phyloP scores from a whole-genome alignment of 2,888 invertebrate species.

The Selenia dentaria region DNA sequence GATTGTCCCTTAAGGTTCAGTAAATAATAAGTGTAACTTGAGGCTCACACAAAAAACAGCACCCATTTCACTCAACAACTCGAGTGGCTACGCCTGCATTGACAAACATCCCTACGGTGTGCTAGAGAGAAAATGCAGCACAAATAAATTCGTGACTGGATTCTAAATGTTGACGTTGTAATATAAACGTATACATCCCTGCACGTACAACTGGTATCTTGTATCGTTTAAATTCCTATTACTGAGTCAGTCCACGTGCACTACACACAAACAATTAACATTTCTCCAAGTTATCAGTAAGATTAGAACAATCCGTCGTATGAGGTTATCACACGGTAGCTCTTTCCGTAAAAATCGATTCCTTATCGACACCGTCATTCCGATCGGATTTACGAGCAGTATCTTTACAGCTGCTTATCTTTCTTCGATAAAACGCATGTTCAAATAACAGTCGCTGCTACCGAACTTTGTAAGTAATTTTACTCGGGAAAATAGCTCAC shows the following conservation, averaged over 20 bases:
- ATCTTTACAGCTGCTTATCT: slow-evolving; percentile 55
- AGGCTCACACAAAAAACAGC: slow-evolving; percentile 55
- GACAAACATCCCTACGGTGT: slow-evolving; percentile 53
- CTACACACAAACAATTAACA: slow-evolving; percentile 49
- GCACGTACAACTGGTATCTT: slow-evolving; percentile 38
- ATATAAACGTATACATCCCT: slow-evolving; percentile 50
- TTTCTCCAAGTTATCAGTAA: slow-evolving; percentile 64
- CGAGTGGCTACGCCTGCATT: slow-evolving; percentile 44
- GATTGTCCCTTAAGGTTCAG: slow-evolving; percentile 38
- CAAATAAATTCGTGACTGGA: slow-evolving; percentile 62
- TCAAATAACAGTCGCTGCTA: slow-evolving; percentile 49
- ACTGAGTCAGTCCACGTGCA: slow-evolving; percentile 64
- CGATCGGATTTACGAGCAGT: slow-evolving; percentile 61
- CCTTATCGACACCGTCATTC: slow-evolving; percentile 58
- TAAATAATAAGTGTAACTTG: slow-evolving; percentile 48
- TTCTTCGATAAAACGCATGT: slow-evolving; percentile 51
- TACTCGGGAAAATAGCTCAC: slow-evolving; percentile 20
- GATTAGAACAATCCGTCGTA: slow-evolving; percentile 61
- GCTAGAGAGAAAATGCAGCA: slow-evolving; percentile 55
- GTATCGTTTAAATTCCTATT: slow-evolving; percentile 62
- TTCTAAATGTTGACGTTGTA: slow-evolving; percentile 67
- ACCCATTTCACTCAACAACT: slow-evolving; percentile 68
- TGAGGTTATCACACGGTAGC: slow-evolving; percentile 76
- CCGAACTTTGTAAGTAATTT: slow-evolving; percentile 38
- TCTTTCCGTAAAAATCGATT: slow-evolving; percentile 58